Evolutionary conservation across 2,113 vertebrate genomes (phyloP).

Genomic region (Gadus chalcogrammus): DNA sequence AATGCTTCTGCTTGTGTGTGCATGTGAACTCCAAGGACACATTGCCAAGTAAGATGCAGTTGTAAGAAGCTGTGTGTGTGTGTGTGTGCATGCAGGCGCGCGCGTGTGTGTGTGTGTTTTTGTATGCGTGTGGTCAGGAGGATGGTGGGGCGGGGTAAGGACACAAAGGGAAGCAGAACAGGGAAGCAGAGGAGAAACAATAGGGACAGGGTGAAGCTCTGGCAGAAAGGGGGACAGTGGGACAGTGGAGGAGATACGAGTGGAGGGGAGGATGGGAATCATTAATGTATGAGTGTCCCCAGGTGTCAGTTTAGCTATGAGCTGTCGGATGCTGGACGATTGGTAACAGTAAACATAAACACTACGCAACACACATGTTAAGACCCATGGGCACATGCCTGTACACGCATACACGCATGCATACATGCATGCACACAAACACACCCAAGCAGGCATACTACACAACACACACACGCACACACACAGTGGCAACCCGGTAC

Average conservation of each 20-base stretch:
- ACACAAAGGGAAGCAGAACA: conserved; percentile 1
- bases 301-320: conserved; percentile 19
- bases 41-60: conserved; percentile 58
- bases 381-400: conserved; percentile 1
- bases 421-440: neutral
- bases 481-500: too few species aligned
- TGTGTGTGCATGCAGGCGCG: neutral
- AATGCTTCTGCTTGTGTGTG: conserved; percentile 58
- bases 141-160: conserved; percentile 32
- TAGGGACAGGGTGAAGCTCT: neutral
- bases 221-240: neutral
- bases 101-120: conserved; percentile 27
- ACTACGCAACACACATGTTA: neutral
- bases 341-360: conserved; percentile 9
- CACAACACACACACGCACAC: too few species aligned
- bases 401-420: neutral
- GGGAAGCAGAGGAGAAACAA: neutral
- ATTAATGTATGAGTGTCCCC: conserved; percentile 44
- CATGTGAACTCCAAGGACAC: conserved; percentile 60
- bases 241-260: conserved; percentile 14
- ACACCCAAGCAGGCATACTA: too few species aligned
- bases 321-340: neutral
- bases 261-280: conserved; percentile 6
- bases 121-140: conserved; percentile 34
- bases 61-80: conserved; percentile 54